These are phyloP conservation scores for Cyphomyrmex costatus DNA, from an alignment of 1,140 invertebrate genomes.

Conservation along the genomic window DNA sequence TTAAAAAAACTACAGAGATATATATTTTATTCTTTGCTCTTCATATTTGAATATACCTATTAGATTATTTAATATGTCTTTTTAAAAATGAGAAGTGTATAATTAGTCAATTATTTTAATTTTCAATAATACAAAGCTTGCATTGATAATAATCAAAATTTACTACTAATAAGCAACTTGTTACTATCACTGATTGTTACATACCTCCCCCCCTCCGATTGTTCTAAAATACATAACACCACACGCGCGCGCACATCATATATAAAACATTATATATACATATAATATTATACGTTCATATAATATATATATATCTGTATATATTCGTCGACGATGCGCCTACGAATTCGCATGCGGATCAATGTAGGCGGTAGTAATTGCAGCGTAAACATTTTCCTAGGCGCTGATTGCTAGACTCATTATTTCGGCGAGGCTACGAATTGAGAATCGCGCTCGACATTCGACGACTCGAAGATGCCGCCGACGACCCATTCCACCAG, in stretches of 20 bases:
- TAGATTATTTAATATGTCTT: not conserved
- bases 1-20: not conserved
- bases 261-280: not conserved
- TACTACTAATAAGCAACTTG: not conserved
- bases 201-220: too few relatives aligned
- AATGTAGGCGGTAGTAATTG: slow-evolving; percentile 77
- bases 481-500: slow-evolving; percentile 40
- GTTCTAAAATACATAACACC: not conserved
- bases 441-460: slow-evolving; percentile 79
- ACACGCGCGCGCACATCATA: not conserved
- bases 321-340: not conserved
- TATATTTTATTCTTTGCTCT: not conserved
- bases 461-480: slow-evolving; percentile 74
- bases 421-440: slow-evolving; percentile 80
- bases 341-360: slow-evolving; percentile 62
- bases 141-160: not conserved
- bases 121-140: not conserved
- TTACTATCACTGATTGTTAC: not conserved
- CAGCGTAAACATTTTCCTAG: slow-evolving; percentile 82
- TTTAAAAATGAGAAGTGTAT: not conserved
- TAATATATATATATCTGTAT: not conserved
- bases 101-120: not conserved
- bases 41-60: not conserved
- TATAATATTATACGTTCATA: not conserved
- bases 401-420: slow-evolving; percentile 85